Evolutionary conservation across 1,140 invertebrate species (phyloP).

Genomic region (Platyscapa corneri): DNA sequence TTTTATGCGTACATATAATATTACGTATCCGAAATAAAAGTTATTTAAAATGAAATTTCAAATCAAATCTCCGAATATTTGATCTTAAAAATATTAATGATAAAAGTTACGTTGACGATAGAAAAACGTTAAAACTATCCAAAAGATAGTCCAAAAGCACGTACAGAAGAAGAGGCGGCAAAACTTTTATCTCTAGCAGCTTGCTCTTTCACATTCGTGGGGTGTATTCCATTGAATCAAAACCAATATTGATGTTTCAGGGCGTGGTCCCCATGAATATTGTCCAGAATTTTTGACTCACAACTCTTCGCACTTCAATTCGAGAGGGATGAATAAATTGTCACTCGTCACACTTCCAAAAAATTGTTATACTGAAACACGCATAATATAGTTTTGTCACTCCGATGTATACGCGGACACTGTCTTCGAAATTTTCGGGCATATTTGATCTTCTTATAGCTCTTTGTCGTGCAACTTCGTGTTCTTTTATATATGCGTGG

Average conservation of each 20-base stretch:
- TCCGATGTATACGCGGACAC: not conserved
- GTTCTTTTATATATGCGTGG: slow-evolving; percentile 52
- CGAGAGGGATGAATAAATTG: not conserved
- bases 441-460: slow-evolving; percentile 17
- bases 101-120: not conserved
- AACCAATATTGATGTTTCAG: slow-evolving; percentile 22
- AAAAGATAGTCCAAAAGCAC: no score
- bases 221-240: slow-evolving; percentile 36
- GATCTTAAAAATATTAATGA: not conserved
- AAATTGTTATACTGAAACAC: not conserved
- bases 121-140: not conserved
- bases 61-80: not conserved
- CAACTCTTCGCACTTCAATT: not conserved
- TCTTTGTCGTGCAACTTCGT: no score
- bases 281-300: slow-evolving; percentile 5
- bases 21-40: no score
- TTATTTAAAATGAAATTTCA: slow-evolving; percentile 34
- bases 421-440: not conserved
- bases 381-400: not conserved
- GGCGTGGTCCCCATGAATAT: slow-evolving; percentile 28
- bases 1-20: no score
- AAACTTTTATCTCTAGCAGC: not conserved
- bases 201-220: not conserved
- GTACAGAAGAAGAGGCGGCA: slow-evolving; percentile 6
- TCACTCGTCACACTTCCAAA: slow-evolving; percentile 30